Conservation (phyloP, 2,113 vertebrate species). For the Litocranius walleri region DNA sequence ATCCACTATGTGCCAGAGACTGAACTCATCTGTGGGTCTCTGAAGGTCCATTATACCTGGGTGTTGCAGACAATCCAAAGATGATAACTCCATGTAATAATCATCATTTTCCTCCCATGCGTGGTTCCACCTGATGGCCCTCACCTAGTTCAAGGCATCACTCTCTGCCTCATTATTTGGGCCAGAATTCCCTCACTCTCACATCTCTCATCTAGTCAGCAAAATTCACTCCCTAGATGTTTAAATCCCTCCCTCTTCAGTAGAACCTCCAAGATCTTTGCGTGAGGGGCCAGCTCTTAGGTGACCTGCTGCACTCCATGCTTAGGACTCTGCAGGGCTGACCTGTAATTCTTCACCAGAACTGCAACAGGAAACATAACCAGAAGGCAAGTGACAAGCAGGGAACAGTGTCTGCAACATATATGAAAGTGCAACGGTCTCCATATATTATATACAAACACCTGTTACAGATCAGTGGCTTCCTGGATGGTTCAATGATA, state of each 20-base stretch:
- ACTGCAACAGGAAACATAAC: not conserved
- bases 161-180: no score
- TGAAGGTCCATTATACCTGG: not conserved
- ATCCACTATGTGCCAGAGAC: not conserved
- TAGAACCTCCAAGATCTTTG: not conserved
- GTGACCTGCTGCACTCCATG: accelerated
- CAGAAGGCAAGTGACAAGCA: not conserved
- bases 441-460: not conserved
- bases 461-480: not conserved
- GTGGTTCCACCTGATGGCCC: not conserved
- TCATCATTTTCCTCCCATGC: not conserved
- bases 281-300: not conserved
- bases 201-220: not conserved
- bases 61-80: not conserved
- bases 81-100: no score
- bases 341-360: not conserved
- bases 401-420: not conserved
- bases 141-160: not conserved
- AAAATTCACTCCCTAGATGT: not conserved
- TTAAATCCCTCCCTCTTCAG: not conserved
- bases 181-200: not conserved
- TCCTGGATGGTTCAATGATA: not conserved
- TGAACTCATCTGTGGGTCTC: no score
- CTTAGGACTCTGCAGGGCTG: not conserved
- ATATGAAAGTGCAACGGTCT: not conserved